A percentile compares a stretch with the other conserved stretches of the same genome.
Evolutionary conservation across 2,113 vertebrate genomes (phyloP).

Genomic region (Xerus inauris): DNA sequence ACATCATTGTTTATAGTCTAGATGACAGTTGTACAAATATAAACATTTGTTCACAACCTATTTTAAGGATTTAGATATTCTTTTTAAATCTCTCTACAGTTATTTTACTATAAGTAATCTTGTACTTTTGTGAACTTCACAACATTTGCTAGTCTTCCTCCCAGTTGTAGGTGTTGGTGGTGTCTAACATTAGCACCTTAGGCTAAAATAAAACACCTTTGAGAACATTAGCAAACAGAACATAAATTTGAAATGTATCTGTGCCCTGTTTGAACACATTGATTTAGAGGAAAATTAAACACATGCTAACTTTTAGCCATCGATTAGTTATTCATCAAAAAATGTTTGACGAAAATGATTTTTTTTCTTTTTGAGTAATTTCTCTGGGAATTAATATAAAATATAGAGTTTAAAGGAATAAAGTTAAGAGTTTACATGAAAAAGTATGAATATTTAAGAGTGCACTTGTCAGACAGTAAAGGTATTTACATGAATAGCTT

Average conservation of each 20-base stretch:
- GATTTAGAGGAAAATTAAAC: neutral
- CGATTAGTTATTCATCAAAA: neutral
- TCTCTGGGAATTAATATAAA: neutral
- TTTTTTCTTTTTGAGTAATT: neutral
- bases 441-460: neutral
- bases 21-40: conserved; percentile 45
- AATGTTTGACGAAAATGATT: neutral
- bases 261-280: neutral
- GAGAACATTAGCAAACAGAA: neutral
- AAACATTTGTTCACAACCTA: conserved; percentile 53
- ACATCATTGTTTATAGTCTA: conserved; percentile 54
- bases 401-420: neutral
- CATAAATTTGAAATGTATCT: neutral
- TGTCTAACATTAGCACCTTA: conserved; percentile 32
- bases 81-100: neutral
- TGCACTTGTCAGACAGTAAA: rapidly evolving
- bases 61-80: conserved; percentile 38
- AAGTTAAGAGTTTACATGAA: neutral
- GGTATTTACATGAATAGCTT: neutral
- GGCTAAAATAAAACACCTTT: conserved; percentile 37
- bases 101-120: conserved; percentile 41
- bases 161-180: neutral
- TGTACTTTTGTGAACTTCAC: conserved; percentile 44
- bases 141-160: neutral
- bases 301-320: neutral